Conservation (phyloP, 2,888 invertebrate genomes). For the Pseudococcus viburni region DNA sequence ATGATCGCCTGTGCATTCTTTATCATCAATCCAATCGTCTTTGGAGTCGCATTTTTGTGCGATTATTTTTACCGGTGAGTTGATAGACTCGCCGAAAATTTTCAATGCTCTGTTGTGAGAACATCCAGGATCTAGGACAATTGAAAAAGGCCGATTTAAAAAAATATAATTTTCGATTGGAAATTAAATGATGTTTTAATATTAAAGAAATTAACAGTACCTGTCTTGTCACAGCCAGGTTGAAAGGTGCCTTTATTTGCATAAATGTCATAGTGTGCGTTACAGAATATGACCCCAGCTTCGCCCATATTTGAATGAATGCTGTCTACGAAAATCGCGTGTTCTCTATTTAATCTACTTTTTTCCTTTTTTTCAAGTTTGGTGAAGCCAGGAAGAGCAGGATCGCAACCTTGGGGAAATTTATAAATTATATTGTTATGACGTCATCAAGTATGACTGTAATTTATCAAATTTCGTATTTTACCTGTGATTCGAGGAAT, state of each 20-base stretch:
- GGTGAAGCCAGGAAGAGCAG: background rate
- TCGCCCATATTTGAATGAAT: background rate
- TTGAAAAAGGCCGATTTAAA: background rate
- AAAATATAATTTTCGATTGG: no score
- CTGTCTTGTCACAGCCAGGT: background rate
- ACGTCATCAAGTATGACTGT: background rate
- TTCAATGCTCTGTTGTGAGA: no score
- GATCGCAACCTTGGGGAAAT: background rate
- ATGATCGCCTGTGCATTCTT: background rate
- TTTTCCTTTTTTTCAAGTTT: background rate
- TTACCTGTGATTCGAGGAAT: background rate
- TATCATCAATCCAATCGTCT: background rate
- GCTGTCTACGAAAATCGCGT: background rate
- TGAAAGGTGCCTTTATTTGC: background rate
- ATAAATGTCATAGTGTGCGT: background rate
- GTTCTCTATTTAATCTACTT: background rate
- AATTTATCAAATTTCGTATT: background rate
- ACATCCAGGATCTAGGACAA: conserved; percentile 71
- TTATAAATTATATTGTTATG: background rate
- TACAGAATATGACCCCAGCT: background rate
- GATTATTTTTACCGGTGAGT: conserved; percentile 74
- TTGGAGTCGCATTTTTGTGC: conserved; percentile 68
- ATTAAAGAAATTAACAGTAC: background rate
- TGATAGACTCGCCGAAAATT: conserved; percentile 77
- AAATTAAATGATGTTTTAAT: no score